Base-by-base conservation (phyloP, 2,797 vertebrate species). In the Tiaroga cobitis region DNA sequence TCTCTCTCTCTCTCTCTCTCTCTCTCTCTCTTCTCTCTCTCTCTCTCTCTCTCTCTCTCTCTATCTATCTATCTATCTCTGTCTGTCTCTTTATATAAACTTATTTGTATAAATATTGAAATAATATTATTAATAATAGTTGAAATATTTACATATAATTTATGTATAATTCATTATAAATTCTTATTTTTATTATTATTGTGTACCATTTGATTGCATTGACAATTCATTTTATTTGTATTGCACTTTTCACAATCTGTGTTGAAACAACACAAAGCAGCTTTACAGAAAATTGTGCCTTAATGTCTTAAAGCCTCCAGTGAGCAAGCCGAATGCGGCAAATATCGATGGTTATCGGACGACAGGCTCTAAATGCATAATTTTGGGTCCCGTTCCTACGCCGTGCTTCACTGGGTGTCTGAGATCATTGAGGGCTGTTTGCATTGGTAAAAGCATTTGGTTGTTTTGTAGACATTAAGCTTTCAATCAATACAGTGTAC, bases 361-460 rank as follows among this genome's bases (percentile, higher is more conserved):
- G 32, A 5, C 49, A 3, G 74, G 19, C 74, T 76, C 32, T 76
- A 76, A 56, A 76, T 56, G 32, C 51, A 34, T 32, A 5, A 75
- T 54, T 34, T 49, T 21, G 29, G 5, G 8, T 75, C 19, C 11
- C 10, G 8, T n/a, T 13, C 18, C 2, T 5, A 21, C 1, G 3
- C 19, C 37, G 73, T 76, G 49, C 29, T 54, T 75, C 19, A 11
- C 49, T 37, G 49, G 29, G 19, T 37, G 49, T 56, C 46, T 76
- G 29, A 34, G 21, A n/a, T 77, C 51, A 77, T 77, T 39, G 51
- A 39, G 32, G 4, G 11, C 29, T 54, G 29, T 37, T 75, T 59
- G 74, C 32, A 77, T 39, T 59, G 32, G 21, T 77, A 77, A 77
- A 77, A 39, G 13, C 74, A n/a, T 77, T 34, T 77, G 21, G 21